phyloP scores from a whole-genome alignment of 2,113 vertebrate genomes.

The Bufo bufo region DNA sequence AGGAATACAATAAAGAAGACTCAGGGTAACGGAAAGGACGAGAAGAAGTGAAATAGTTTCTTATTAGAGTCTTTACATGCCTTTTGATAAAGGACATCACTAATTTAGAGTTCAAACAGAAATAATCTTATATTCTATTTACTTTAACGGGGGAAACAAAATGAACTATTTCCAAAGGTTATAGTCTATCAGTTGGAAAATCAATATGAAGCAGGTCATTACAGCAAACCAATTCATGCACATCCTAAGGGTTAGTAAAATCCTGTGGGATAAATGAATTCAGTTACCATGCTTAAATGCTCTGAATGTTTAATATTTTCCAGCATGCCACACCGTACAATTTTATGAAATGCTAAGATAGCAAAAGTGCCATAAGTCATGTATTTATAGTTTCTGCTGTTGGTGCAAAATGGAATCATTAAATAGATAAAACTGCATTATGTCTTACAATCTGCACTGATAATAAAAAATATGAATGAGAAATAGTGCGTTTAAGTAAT shows the following conservation, averaged over 20 bases:
- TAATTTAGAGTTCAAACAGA: conserved; percentile 64
- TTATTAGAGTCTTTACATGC: conserved; percentile 67
- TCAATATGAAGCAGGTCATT: conserved; percentile 65
- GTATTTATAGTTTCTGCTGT: conserved; percentile 81
- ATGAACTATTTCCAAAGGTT: conserved; percentile 65
- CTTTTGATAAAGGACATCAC: conserved; percentile 63
- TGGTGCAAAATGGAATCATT: conserved; percentile 72
- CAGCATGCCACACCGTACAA: conserved; percentile 59
- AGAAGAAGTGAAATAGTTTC: conserved; percentile 63
- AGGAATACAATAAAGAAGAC: conserved; percentile 52
- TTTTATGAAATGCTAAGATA: conserved; percentile 64
- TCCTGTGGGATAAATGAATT: conserved; percentile 61
- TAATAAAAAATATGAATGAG: conserved; percentile 73
- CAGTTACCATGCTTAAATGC: conserved; percentile 56
- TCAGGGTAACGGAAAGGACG: conserved; percentile 57
- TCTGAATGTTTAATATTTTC: conserved; percentile 68
- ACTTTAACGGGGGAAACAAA: conserved; percentile 67
- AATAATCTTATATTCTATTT: conserved; percentile 61
- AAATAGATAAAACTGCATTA: conserved; percentile 81
- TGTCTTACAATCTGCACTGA: conserved; percentile 75
- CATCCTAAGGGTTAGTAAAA: conserved; percentile 61
- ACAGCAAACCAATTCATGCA: conserved; percentile 59
- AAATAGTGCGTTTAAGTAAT: conserved; percentile 72
- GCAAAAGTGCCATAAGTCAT: conserved; percentile 69
- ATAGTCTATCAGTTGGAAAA: conserved; percentile 67